Evolutionary conservation across 2,113 vertebrate species (phyloP).

Genomic region (Anarrhichthys ocellatus): DNA sequence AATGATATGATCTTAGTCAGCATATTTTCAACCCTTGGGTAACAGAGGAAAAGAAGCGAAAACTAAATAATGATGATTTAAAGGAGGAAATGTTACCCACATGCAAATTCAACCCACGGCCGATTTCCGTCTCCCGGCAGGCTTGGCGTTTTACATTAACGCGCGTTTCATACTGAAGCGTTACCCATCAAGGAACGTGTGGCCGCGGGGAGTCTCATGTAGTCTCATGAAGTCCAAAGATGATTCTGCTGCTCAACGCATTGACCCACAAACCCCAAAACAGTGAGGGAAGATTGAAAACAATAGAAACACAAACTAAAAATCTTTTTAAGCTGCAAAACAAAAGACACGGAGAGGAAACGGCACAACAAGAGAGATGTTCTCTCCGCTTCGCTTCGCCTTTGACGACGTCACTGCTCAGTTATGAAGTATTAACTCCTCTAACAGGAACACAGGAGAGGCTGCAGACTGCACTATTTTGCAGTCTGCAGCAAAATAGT

Average conservation of each 20-base stretch:
- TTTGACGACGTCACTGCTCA: conserved; percentile 12
- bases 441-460: background rate
- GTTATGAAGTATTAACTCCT: conserved; percentile 31
- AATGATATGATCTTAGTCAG: background rate
- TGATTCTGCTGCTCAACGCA: conserved; percentile 25
- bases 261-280: conserved; percentile 59
- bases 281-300: conserved; percentile 31
- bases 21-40: background rate
- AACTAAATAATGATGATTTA: background rate
- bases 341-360: background rate
- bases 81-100: background rate
- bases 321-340: conserved; percentile 23
- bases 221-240: conserved; percentile 18
- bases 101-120: background rate
- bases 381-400: background rate
- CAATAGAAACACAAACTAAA: conserved; percentile 21
- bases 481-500: too few species aligned
- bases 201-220: conserved; percentile 17
- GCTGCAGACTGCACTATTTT: conserved; percentile 21
- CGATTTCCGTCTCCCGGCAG: background rate
- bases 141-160: background rate
- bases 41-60: background rate
- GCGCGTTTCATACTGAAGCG: conserved; percentile 1
- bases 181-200: background rate
- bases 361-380: background rate